Base-by-base conservation (phyloP, 2,113 vertebrate species). In the Xenotilapia caudafasciata region DNA sequence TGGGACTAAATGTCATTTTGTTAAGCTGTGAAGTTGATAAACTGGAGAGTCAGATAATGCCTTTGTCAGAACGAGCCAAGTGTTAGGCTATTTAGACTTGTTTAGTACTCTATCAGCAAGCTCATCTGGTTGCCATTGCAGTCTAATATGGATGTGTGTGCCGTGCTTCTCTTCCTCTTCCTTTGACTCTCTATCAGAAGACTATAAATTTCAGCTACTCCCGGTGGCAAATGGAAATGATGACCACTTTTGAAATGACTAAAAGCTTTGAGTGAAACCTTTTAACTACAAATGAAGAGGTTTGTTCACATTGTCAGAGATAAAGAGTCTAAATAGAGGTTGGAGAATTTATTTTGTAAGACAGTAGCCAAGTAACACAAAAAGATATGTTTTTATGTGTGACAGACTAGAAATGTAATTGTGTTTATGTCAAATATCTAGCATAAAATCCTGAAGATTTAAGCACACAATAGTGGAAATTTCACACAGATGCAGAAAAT, bases 71-170 rank as follows among this genome's bases (percentile, higher is more conserved):
- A 55, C 1, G 13, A 88, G 88, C 86, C 75, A 88, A 92, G 83
- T 60, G 79, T 88, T 65, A 13, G 79, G 75, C 87, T 70, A 86
- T 86, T 86, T 75, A 83, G 86, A 86, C 80, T 82, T 84, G 79
- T 93, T 93, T 60, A 86, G 51, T 73, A 45, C 85, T 88, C 84
- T 33, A 90, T 92, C 89, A 93, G 88, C 80, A 83, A 88, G 84
- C 90, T 93, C 90, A 91, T 92, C 85, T 92, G 90, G 84, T 89
- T 23, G 79, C 84, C 84, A 92, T 93, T 91, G 86, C 81, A 81
- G 79, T 31, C 86, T 89, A 87, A 92, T 91, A 90, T 86, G 80
- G 80, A 83, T 31, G 68, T 82, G 82, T 84, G 87, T 15, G 55
- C 88, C 83, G 51, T 45, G 80, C 47, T 33, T 73, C 86, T 53